Percentiles rank a stretch among this genome's conserved stretches.
These are phyloP conservation scores for Climacteris rufus DNA, from an alignment of 2,113 vertebrate species.

Conservation along the genomic window DNA sequence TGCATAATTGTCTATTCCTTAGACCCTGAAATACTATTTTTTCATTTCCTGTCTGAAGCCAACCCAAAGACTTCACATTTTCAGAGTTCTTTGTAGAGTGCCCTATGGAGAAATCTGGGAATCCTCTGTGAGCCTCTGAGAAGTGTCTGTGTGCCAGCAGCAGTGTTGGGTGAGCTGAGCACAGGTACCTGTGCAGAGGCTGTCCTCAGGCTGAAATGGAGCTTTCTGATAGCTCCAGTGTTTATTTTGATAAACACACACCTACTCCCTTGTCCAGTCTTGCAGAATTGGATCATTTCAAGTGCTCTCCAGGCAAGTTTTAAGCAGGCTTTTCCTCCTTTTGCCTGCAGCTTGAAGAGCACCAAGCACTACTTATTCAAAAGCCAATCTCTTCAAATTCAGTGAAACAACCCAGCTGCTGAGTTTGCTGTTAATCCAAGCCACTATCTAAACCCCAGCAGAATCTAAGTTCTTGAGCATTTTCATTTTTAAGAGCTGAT, in stretches of 20 bases:
- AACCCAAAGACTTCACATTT: neutral
- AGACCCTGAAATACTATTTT: neutral
- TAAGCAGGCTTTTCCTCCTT: neutral
- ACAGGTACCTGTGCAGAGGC: neutral
- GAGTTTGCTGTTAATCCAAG: neutral
- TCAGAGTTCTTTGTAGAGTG: neutral
- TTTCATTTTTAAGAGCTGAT: neutral
- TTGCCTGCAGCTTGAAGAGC: neutral
- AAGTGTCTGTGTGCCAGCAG: neutral
- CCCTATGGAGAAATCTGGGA: neutral
- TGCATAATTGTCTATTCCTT: neutral
- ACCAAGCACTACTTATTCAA: neutral
- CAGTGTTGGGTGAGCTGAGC: neutral
- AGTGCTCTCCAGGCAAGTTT: neutral
- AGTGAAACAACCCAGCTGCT: neutral
- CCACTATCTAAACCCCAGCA: neutral
- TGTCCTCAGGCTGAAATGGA: neutral
- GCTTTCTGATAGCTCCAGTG: neutral
- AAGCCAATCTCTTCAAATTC: neutral
- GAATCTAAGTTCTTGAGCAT: neutral
- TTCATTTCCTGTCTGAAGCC: neutral
- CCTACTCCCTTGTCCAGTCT: neutral
- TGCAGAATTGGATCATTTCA: neutral
- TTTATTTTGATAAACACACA: neutral
- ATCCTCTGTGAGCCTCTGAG: accelerated